A percentile compares a stretch with the other conserved stretches of the same genome.
These are phyloP conservation scores for Morone saxatilis DNA, from an alignment of 2,113 vertebrate species.

Conservation along the genomic window DNA sequence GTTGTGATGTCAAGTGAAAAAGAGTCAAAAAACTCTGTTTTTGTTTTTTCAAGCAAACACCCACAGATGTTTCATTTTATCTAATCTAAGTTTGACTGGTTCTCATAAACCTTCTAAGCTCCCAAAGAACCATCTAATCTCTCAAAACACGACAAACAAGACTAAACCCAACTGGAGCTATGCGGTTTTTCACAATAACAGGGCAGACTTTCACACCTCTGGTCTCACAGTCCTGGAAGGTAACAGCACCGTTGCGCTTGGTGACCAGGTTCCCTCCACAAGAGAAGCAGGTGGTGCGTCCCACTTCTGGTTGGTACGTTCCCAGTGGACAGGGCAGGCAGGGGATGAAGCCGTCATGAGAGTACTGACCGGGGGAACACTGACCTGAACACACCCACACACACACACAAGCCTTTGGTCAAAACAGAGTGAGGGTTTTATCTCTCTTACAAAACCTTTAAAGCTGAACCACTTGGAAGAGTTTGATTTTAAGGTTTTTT, in stretches of 20 bases:
- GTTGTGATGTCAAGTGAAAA: not conserved
- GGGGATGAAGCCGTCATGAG: conserved; percentile 91
- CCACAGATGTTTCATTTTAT: conserved; percentile 26
- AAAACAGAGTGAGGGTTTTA: conserved; percentile 7
- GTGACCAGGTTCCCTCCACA: conserved; percentile 93
- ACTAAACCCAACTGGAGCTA: conserved; percentile 22
- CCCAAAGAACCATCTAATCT: conserved; percentile 4
- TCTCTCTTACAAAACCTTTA: not conserved
- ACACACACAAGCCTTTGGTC: conserved; percentile 44
- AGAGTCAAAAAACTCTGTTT: not conserved
- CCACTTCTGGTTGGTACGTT: conserved; percentile 92
- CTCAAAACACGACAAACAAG: not conserved
- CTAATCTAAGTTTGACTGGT: not conserved
- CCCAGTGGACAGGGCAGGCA: conserved; percentile 90
- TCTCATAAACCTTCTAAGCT: conserved; percentile 11
- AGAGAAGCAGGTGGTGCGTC: conserved; percentile 91
- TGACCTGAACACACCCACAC: conserved; percentile 85
- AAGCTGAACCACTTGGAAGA: not conserved
- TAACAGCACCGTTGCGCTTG: conserved; percentile 84
- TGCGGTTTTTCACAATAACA: not conserved
- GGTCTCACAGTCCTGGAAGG: conserved; percentile 96
- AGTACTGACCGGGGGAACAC: conserved; percentile 92
- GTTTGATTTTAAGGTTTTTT: not conserved
- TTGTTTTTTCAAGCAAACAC: not conserved
- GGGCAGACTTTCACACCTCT: conserved; percentile 86